Evolutionary conservation across 2,113 vertebrate genomes (phyloP), one percentile per base, ranked within the genome.

Genomic region (Mesocricetus auratus): DNA sequence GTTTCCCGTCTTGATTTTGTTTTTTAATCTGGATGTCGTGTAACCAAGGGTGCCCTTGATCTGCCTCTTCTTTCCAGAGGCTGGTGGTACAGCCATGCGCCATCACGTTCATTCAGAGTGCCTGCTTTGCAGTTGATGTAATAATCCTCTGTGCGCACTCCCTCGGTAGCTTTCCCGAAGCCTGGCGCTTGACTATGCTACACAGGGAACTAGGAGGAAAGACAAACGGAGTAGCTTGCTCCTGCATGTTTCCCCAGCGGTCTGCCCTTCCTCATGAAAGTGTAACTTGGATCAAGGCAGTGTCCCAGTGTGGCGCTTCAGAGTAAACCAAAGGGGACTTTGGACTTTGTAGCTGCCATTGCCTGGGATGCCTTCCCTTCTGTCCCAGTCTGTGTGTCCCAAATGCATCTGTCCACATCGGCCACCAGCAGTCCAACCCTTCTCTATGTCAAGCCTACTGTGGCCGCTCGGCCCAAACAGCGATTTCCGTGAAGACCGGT

Each of bases 161-260:
- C 45, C 19, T 68, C 19, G 33, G 53, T 81, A n/a, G 24, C 31
- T 69, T 68, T 33, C 53, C 64, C 53, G 45, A n/a, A 69, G 12
- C 50, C 3, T 8, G 29, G 11, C 22, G 17, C 17, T 42, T 66
- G 31, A 86, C 36, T 86, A 39, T 2, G 21, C 3, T 66, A 66
- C 31, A 31, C 90, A 4, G 82, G 79, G 90, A 15, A 87, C 50
- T 33, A 94, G 74, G 94, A 82, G 42, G n/a, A 91, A 45, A 86
- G 64, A 86, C 66, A 95, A 89, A 11, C 66, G 33, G 83, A 92
- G 60, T 50, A 13, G 22, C n/a, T 91, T 53, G 83, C 94, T 75
- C 53, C 26, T 96, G 56, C 45, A 36, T 85, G 66, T 95, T 56
- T 89, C 83, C 33, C 36, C 26, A 85, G 2, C 74, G 79, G 29